Conservation (phyloP, 1,140 invertebrate genomes). For the Drosophila auraria region DNA sequence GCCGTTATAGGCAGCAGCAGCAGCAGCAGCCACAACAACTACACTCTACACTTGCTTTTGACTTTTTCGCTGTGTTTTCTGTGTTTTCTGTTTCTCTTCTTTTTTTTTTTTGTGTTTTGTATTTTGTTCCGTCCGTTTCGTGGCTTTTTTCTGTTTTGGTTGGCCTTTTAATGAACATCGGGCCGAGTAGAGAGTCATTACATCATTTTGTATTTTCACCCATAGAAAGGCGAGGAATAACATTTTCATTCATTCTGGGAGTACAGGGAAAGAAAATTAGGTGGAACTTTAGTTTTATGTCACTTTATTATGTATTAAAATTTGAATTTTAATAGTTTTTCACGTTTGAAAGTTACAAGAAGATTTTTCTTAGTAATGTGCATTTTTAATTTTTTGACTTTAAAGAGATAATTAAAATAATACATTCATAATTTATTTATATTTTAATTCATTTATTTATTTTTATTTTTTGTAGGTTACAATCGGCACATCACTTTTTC, state of each 20-base stretch:
- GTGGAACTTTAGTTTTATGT: too few relatives aligned
- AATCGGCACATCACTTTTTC: too few relatives aligned
- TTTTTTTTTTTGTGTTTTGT: slow-evolving; percentile 21
- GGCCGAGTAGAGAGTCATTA: slow-evolving; percentile 55
- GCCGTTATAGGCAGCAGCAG: slow-evolving; percentile 52
- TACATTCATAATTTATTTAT: too few relatives aligned
- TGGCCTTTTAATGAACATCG: slow-evolving; percentile 61
- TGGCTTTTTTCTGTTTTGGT: slow-evolving; percentile 24
- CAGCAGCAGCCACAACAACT: slow-evolving; percentile 24
- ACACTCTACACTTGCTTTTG: slow-evolving; percentile 29
- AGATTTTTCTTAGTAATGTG: not conserved
- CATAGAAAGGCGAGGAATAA: slow-evolving; percentile 62
- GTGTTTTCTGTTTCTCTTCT: slow-evolving; percentile 33
- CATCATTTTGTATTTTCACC: slow-evolving; percentile 78
- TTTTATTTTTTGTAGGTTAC: not conserved
- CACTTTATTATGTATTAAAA: too few relatives aligned
- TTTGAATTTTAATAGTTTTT: too few relatives aligned
- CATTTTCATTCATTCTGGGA: slow-evolving; percentile 65
- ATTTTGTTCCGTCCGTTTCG: slow-evolving; percentile 24
- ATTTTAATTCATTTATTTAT: too few relatives aligned
- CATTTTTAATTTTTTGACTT: too few relatives aligned
- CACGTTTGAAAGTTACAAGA: too few relatives aligned
- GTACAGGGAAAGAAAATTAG: not conserved
- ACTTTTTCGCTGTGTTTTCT: slow-evolving; percentile 42
- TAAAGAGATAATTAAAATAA: too few relatives aligned